These are phyloP conservation scores for Gavia stellata DNA, from an alignment of 2,113 vertebrate species.

Conservation along the genomic window DNA sequence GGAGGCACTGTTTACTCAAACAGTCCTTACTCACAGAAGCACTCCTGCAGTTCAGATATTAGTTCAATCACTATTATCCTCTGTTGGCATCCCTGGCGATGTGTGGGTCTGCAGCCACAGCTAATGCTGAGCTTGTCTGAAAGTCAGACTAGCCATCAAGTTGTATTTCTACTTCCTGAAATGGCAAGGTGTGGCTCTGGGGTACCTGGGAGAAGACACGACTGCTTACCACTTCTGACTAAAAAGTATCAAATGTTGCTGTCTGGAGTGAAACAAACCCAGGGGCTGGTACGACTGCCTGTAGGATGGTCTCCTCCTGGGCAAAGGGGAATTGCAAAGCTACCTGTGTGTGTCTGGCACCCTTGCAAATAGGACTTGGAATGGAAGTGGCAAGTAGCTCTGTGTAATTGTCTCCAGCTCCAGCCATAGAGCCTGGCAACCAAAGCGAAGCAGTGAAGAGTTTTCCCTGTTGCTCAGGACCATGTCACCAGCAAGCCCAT, in stretches of 20 bases:
- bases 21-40: background rate
- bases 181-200: background rate
- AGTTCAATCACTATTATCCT: background rate
- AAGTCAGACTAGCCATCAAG: background rate
- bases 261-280: background rate
- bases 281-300: background rate
- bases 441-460: background rate
- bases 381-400: background rate
- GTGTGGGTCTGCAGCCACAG: background rate
- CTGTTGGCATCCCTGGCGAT: background rate
- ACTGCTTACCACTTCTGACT: background rate
- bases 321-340: background rate
- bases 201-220: background rate
- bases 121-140: background rate
- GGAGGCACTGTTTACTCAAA: background rate
- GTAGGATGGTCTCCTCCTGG: background rate
- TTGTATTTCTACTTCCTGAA: background rate
- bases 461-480: background rate
- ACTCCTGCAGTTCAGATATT: background rate
- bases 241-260: background rate
- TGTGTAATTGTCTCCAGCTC: background rate
- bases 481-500: background rate
- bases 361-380: background rate
- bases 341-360: background rate
- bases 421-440: background rate